Evolutionary conservation across 2,888 invertebrate species (phyloP).

Genomic region (Parasteatoda lunata): DNA sequence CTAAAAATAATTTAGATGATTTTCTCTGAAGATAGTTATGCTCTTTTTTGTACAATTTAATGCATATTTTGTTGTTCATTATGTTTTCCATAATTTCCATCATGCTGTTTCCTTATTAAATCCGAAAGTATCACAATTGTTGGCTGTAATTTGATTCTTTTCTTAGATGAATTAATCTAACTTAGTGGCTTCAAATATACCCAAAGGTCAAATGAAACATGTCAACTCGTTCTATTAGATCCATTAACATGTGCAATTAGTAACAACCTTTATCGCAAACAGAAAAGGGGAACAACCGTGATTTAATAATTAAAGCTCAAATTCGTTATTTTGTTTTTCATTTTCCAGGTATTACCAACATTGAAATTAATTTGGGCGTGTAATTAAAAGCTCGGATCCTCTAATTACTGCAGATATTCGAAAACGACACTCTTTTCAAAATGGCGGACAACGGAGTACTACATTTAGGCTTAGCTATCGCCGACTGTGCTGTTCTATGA

Average conservation of each 20-base stretch:
- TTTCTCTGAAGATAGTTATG: no score
- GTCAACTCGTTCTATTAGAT: not conserved
- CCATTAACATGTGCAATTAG: not conserved
- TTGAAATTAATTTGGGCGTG: constrained; percentile 36
- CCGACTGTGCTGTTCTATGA: not conserved
- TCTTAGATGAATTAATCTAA: no score
- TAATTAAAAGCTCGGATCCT: constrained; percentile 45
- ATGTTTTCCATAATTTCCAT: no score
- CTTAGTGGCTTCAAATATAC: not conserved
- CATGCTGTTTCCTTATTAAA: no score
- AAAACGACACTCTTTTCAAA: constrained; percentile 31
- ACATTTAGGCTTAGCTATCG: constrained; percentile 8
- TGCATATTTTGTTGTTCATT: no score
- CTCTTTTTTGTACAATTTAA: no score
- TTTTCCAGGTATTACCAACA: constrained; percentile 13
- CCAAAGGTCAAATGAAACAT: constrained; percentile 2
- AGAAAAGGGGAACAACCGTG: constrained; percentile 14
- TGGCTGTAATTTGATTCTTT: no score
- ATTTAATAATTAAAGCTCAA: constrained; percentile 35
- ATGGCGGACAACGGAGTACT: constrained; percentile 4
- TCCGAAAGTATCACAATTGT: no score
- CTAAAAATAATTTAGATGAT: no score
- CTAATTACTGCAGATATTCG: constrained; percentile 41
- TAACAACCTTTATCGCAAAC: not conserved
- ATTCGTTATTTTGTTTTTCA: constrained; percentile 42